These are phyloP conservation scores for Hypotaenidia okinawae DNA, from an alignment of 2,797 vertebrate genomes.

Conservation along the genomic window DNA sequence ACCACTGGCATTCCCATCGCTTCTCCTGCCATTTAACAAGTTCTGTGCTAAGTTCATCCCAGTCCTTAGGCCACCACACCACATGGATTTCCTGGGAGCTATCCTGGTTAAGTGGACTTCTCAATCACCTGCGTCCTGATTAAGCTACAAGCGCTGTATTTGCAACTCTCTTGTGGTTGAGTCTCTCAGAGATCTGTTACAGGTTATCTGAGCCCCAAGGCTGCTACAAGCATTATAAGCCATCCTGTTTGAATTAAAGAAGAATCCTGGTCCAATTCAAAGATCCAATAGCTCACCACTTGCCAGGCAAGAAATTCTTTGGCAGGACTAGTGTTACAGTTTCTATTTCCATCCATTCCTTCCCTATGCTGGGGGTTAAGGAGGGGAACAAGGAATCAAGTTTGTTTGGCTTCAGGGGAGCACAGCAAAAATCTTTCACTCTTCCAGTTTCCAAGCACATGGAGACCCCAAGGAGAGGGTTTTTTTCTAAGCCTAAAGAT, in stretches of 20 bases:
- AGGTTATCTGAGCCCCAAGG: not conserved
- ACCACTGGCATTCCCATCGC: not conserved
- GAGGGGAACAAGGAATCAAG: not conserved
- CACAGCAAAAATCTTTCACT: not conserved
- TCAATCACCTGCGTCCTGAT: not conserved
- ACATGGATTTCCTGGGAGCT: not conserved
- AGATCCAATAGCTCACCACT: not conserved
- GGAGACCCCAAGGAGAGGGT: not conserved
- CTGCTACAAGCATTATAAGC: not conserved
- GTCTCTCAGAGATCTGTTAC: not conserved
- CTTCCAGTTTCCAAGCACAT: not conserved
- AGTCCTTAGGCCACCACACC: fast-evolving
- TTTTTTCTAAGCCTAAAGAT: not conserved
- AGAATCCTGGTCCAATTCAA: not conserved
- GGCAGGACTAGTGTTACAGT: not conserved
- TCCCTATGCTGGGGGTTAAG: not conserved
- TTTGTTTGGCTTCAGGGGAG: not conserved
- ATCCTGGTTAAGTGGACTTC: not conserved
- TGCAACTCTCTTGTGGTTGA: fast-evolving
- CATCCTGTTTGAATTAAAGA: not conserved
- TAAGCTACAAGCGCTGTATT: not conserved
- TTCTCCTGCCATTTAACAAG: not conserved
- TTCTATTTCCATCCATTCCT: not conserved
- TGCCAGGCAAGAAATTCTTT: slow-evolving; percentile 4
- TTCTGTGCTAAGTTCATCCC: not conserved